These are phyloP conservation scores for Limosa lapponica DNA, from an alignment of 2,797 vertebrate species.

Conservation along the genomic window DNA sequence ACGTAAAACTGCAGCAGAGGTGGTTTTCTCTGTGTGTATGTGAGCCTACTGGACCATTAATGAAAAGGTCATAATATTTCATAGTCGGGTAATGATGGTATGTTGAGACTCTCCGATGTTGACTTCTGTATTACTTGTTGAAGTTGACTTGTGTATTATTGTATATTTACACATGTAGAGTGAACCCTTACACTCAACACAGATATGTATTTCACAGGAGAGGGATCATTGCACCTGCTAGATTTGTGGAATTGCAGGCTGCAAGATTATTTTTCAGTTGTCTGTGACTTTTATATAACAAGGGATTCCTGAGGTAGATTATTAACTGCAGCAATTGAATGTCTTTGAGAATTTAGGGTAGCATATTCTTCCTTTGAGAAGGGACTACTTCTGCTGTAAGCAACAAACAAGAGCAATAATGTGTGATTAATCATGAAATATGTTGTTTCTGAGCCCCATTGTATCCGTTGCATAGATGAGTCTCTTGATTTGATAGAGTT, in stretches of 20 bases:
- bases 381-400: neutral
- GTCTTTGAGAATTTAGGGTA: neutral
- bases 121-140: neutral
- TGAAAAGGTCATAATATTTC: neutral
- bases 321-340: neutral
- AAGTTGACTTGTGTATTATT: neutral
- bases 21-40: neutral
- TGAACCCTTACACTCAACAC: neutral
- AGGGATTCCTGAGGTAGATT: neutral
- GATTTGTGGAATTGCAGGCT: neutral
- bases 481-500: neutral
- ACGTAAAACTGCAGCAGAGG: neutral
- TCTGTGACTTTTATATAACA: neutral
- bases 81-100: neutral
- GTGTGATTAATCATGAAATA: neutral
- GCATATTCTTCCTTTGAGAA: neutral
- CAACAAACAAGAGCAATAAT: neutral
- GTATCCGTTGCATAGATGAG: neutral
- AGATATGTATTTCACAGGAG: neutral
- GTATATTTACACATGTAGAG: neutral
- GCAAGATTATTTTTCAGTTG: neutral
- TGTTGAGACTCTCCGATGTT: neutral
- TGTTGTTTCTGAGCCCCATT: neutral
- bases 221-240: neutral
- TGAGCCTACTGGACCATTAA: neutral